Percentiles rank a stretch among this genome's conserved stretches.
These are phyloP conservation scores for Leptinotarsa peninsularis DNA, from an alignment of 2,888 invertebrate species.

Conservation along the genomic window DNA sequence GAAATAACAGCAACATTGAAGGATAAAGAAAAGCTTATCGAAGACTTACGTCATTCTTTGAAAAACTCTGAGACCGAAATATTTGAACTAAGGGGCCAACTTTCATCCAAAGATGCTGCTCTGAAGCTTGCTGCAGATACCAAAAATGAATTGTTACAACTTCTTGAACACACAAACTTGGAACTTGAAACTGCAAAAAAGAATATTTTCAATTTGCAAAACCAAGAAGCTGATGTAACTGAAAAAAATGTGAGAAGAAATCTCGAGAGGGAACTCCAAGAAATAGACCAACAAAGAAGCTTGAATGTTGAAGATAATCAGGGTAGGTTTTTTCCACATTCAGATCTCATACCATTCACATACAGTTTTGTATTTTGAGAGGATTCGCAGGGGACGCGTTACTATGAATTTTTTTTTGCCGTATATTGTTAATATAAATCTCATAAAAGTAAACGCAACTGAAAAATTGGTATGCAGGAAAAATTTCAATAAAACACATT, in stretches of 20 bases:
- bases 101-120: constrained; percentile 33
- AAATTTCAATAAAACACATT: no score
- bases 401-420: no score
- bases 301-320: constrained; percentile 19
- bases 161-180: constrained; percentile 38
- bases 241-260: constrained; percentile 42
- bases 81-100: constrained; percentile 24
- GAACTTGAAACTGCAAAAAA: constrained; percentile 45
- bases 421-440: no score
- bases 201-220: constrained; percentile 43
- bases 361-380: no score
- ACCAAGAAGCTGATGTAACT: constrained; percentile 33
- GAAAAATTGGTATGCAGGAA: no score
- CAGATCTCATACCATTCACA: no score
- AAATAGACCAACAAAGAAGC: constrained; percentile 44
- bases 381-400: no score
- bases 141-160: constrained; percentile 40
- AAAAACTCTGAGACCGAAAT: constrained; percentile 29
- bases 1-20: constrained; percentile 24
- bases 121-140: constrained; percentile 41
- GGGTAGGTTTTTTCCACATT: constrained; percentile 2
- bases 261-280: constrained; percentile 44
- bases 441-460: no score
- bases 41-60: constrained; percentile 23
- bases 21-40: constrained; percentile 29